phyloP scores from a whole-genome alignment of 2,888 invertebrate genomes.

The Dilophus febrilis region DNA sequence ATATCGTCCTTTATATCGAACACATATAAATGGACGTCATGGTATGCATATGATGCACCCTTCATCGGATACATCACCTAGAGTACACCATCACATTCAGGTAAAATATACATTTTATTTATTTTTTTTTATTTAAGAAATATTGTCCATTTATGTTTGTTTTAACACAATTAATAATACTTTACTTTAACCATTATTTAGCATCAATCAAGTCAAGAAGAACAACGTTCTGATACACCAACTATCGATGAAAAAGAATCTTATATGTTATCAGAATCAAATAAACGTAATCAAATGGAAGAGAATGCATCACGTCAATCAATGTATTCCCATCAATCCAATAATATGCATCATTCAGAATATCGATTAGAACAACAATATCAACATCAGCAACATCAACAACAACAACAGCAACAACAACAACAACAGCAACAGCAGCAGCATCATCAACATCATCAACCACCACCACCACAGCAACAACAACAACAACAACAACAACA shows the following conservation, averaged over 20 bases:
- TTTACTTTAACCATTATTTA: not conserved
- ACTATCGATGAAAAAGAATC: conserved; percentile 43
- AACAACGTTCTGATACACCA: conserved; percentile 53
- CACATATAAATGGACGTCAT: conserved; percentile 13
- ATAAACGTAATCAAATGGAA: conserved; percentile 10
- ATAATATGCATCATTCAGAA: conserved; percentile 8
- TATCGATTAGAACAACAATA: conserved; percentile 23
- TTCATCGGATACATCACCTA: conserved; percentile 30
- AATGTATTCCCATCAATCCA: conserved; percentile 5
- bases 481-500: conserved; percentile 26
- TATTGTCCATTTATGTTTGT: no score
- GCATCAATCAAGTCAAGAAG: conserved; percentile 29
- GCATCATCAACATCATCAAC: conserved; percentile 7
- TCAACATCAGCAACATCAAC: conserved; percentile 17
- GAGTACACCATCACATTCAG: conserved; percentile 13
- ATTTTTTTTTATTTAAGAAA: not conserved
- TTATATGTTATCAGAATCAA: conserved; percentile 14
- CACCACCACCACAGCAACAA: conserved; percentile 8
- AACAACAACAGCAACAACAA: conserved; percentile 22
- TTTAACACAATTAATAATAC: not conserved
- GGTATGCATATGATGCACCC: conserved; percentile 28
- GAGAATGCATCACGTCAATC: conserved; percentile 1
- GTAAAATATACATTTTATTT: not conserved
- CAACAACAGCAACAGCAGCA: conserved; percentile 16
- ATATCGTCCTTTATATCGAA: conserved; percentile 12